Base-by-base conservation (phyloP, 2,113 vertebrate genomes). In the Triplophysa dalaica region DNA sequence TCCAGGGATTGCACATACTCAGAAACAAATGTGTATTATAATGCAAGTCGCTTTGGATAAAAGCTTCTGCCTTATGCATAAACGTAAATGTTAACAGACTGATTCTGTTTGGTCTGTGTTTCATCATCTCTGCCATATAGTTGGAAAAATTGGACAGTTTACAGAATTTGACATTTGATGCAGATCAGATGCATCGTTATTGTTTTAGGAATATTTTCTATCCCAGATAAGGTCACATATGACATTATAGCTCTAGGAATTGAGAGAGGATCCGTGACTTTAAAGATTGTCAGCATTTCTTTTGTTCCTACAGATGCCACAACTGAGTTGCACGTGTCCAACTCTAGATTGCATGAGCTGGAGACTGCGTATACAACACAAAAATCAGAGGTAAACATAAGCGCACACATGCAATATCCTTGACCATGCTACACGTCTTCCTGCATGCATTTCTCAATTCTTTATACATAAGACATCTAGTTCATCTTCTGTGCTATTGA, bases 381-480 rank as follows among this genome's bases (percentile, higher is more conserved):
- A 78, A 96, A 92, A 87, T 93, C 94, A 64, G 98, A 99, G 96
- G 98, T 99, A 88, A 50, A 29, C 63, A 26, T 48, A 13, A 50
- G 48, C 3, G 26, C 41, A 4, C 11, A 17, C 45, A 64, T 22
- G 14, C 21, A 24, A 22, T 24, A 24, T 62, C 61, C 21, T 24
- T 4, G 24, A 19, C 14, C 48, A 61, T 43, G 22, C 24, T 72
- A 38, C 54, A 54, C 43, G 11, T 7, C 54, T 19, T 54, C 14
- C 9, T 63, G 33, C 22, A 24, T 2, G 29, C 13, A 24, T 74
- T 60, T 22, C 0, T 73, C 7, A 16, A 4, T 24, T 69, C 8
- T 69, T 45, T 45, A 45, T 4, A 60, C 12, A 17, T 16, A 12
- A 73, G 29, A 5, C 22, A 38, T 38, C 33, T 41, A 52, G 52